Evolutionary conservation across 2,113 vertebrate species (phyloP).

Genomic region (Oenanthe oenanthe): DNA sequence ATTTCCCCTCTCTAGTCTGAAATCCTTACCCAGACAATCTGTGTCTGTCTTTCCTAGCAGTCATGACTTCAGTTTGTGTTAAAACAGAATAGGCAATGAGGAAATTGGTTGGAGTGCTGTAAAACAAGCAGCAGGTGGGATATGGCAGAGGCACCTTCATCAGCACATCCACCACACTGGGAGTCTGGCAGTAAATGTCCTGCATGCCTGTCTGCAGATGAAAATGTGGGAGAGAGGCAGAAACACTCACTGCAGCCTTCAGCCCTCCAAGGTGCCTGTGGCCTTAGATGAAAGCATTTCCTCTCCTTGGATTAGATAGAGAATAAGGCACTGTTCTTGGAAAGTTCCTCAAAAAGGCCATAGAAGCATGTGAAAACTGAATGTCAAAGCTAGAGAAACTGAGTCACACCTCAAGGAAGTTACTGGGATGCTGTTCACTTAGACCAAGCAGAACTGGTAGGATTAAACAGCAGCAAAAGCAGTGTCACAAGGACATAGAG

Average conservation of each 20-base stretch:
- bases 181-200: background rate
- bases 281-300: background rate
- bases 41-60: background rate
- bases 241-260: background rate
- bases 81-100: background rate
- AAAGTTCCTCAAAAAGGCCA: background rate
- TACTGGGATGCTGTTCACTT: background rate
- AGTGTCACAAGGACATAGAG: accelerated
- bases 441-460: background rate
- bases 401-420: background rate
- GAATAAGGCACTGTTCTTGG: background rate
- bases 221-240: background rate
- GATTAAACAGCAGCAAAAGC: background rate
- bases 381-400: background rate
- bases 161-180: background rate
- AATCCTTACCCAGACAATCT: background rate
- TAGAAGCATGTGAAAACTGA: background rate
- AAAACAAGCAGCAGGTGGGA: background rate
- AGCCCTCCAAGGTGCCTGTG: background rate
- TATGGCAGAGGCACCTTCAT: background rate
- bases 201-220: background rate
- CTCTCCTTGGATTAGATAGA: background rate
- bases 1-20: background rate
- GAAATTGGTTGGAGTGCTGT: background rate
- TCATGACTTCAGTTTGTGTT: background rate